Base-by-base conservation (phyloP, 2,113 vertebrate species). In the Plectropomus leopardus region DNA sequence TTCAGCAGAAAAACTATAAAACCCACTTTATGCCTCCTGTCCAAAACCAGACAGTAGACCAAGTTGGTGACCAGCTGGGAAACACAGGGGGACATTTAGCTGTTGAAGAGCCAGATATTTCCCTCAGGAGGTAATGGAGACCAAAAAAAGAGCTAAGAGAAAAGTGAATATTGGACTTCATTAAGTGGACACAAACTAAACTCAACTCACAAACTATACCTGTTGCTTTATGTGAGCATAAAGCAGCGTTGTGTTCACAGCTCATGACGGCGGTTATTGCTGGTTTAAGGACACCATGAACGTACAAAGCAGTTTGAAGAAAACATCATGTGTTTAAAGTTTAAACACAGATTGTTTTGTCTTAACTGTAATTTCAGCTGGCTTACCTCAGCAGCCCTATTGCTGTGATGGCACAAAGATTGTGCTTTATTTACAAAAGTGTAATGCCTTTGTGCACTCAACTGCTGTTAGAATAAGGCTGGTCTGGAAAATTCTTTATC, bases 401-500 rank as follows among this genome's bases (percentile, higher is more conserved):
- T 80, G 55, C 45, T 36, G 57, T 44, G 40, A 50, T 8, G 13
- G 36, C 53, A 54, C 21, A 54, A 44, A 58, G 61, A 65, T 60
- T 58, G 57, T 53, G 45, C 21, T 73, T 71, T 84, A 65, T 85
- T 87, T 73, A 66, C 17, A 5, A 28, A 57, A 61, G 14, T 5
- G n/a, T n/a, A 55, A 72, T 68, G 63, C 78, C 24, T 59, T 40
- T 34, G 60, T 75, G 74, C 42, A 54, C 82, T 73, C n/a, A 36
- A 57, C 45, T 50, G 67, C 55, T 70, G 17, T 55, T 30, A 47
- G 60, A 83, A 72, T 63, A 11, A 64, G 40, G 4, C 65, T n/a
- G n/a, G 24, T 16, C 19, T 32, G 8, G 58, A 59, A 82, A 78
- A 53, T 40, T 58, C 24, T 67, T 67, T 19, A 77, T 85, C 76